A percentile compares a stretch with the other conserved stretches of the same genome.
Evolutionary conservation across 2,888 invertebrate genomes (phyloP).

Genomic region (Stictocephala bisonia): DNA sequence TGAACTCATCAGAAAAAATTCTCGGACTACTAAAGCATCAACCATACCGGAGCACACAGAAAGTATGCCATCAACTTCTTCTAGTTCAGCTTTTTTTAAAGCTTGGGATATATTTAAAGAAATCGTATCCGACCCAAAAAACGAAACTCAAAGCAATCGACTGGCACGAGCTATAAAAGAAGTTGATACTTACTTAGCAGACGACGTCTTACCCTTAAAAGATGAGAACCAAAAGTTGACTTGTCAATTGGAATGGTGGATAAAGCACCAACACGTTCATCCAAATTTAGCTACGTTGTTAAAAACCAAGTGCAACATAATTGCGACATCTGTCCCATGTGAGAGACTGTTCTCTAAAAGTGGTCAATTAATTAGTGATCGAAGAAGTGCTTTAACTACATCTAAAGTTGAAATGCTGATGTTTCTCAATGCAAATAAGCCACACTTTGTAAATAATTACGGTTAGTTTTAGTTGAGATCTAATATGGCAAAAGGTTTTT

Average conservation of each 20-base stretch:
- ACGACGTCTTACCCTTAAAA: not conserved
- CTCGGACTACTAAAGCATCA: not conserved
- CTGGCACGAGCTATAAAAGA: not conserved
- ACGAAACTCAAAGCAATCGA: not conserved
- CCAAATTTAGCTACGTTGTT: not conserved
- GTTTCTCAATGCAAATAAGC: slow-evolving; percentile 2
- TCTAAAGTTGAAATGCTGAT: not conserved
- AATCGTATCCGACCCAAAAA: not conserved
- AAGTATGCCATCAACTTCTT: not conserved
- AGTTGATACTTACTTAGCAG: not conserved
- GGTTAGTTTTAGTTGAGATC: too few relatives aligned
- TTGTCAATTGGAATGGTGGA: slow-evolving; percentile 2
- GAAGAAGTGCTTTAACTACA: not conserved
- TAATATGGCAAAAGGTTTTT: too few relatives aligned
- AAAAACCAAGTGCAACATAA: not conserved
- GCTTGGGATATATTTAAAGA: too few relatives aligned
- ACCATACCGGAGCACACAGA: not conserved
- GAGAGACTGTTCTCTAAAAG: too few relatives aligned
- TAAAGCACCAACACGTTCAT: not conserved
- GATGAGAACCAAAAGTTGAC: not conserved
- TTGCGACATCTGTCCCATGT: too few relatives aligned
- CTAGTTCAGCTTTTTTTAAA: slow-evolving; percentile 4
- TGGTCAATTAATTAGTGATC: not conserved
- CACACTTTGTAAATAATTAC: too few relatives aligned
- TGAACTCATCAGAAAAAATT: not conserved